Evolutionary conservation across 2,888 invertebrate genomes (phyloP).

Genomic region (Eilema caniola): DNA sequence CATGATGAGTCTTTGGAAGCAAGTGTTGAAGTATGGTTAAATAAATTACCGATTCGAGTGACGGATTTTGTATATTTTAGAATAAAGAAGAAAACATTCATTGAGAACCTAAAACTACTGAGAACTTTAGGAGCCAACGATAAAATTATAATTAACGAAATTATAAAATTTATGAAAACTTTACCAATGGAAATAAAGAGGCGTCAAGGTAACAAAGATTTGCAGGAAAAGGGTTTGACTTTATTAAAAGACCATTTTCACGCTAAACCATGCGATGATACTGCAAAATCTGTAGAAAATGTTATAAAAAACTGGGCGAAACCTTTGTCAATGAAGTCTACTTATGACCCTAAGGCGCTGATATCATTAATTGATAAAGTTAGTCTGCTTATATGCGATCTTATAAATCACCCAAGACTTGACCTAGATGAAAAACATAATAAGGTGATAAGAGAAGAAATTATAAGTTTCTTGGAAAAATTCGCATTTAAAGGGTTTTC

Average conservation of each 20-base stretch:
- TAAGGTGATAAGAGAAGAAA: constrained; percentile 23
- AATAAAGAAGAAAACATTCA: constrained; percentile 33
- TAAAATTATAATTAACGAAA: constrained; percentile 31
- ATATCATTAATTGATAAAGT: constrained; percentile 28
- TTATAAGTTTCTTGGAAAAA: constrained; percentile 26
- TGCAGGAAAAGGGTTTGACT: constrained; percentile 20
- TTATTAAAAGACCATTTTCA: not conserved
- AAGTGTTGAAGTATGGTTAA: constrained; percentile 37
- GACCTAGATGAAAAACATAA: constrained; percentile 10
- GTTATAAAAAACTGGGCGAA: constrained; percentile 31
- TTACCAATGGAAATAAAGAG: constrained; percentile 27
- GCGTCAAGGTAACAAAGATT: constrained; percentile 15
- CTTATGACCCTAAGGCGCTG: constrained; percentile 22
- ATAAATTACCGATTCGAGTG: constrained; percentile 29
- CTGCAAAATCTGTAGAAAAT: constrained; percentile 10
- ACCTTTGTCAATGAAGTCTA: constrained; percentile 24
- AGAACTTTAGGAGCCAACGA: constrained; percentile 18
- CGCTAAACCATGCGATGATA: not conserved
- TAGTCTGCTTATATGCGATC: constrained; percentile 20
- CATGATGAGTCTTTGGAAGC: constrained; percentile 20
- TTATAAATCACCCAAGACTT: constrained; percentile 19
- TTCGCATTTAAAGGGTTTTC: constrained; percentile 25
- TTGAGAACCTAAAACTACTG: constrained; percentile 29
- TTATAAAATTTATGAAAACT: constrained; percentile 32
- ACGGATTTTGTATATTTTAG: constrained; percentile 20